Base-by-base conservation (phyloP, 1,140 invertebrate species). In the Centruroides vittatus region DNA sequence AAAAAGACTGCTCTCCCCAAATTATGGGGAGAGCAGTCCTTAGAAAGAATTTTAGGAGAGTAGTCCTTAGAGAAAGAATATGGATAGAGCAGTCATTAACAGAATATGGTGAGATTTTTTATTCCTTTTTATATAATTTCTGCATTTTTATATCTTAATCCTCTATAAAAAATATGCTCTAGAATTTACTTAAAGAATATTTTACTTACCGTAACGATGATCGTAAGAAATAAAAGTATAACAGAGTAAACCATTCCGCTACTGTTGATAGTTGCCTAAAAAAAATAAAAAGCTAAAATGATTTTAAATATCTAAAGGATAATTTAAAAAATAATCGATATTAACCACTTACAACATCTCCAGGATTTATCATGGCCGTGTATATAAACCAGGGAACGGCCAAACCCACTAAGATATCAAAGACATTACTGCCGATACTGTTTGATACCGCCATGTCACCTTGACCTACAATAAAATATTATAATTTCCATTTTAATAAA, bases 401-500 rank as follows among this genome's bases (percentile, higher is more conserved):
- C 12, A 79, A 67, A 57, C 79, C 79, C 36, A 82, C 69, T 10
- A 81, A 70, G 51, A 81, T 77, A 64, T 81, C 80, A 66, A 81
- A 81, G 1, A 82, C 74, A 67, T 81, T 81, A 58, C 76, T 78
- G 4, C 80, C 80, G 57, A 81, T 75, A 5, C 78, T 78, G 65
- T 79, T 80, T 12, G 78, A 78, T 0, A 81, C 77, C 3, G 80
- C 80, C 80, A 81, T 81, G 66, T 82, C 80, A 3, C 77, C 80
- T 36, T 73, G 73, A 51, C 80, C 79, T 76, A 71, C 68, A 48
- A 61, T 47, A 47, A 48, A 58, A 41, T 8, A 8, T 1, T 41
- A 41, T 41, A 8, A 41, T 5, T 41, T 41, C 2, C 23, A 23
- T 23, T 23, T 23, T 23, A 23, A 23, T 23, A 23, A n/a, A n/a